These are phyloP conservation scores for Heterochromis multidens DNA, from an alignment of 2,113 vertebrate species.

Conservation along the genomic window DNA sequence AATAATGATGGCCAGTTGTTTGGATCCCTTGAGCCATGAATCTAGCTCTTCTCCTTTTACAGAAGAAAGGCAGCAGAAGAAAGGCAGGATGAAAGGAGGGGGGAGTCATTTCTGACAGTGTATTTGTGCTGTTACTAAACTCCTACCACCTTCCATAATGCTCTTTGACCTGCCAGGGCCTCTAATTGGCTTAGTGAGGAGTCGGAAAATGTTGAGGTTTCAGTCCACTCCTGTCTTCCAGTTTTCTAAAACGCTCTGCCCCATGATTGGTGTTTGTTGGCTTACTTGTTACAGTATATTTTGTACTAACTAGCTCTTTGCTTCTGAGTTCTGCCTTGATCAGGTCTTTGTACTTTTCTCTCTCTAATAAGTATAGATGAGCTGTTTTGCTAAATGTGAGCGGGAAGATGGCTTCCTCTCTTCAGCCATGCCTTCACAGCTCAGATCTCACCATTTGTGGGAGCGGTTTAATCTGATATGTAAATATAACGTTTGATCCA, in stretches of 20 bases:
- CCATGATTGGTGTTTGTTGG: neutral
- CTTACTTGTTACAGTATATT: neutral
- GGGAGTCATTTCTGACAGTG: slow-evolving; percentile 83
- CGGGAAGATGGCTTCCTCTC: slow-evolving; percentile 84
- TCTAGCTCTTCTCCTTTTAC: slow-evolving; percentile 80
- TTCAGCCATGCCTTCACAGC: slow-evolving; percentile 81
- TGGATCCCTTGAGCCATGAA: slow-evolving; percentile 94
- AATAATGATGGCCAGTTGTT: slow-evolving; percentile 90
- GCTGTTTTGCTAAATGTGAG: slow-evolving; percentile 68
- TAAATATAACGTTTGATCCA: slow-evolving; percentile 93
- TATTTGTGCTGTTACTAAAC: slow-evolving; percentile 88
- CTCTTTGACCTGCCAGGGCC: slow-evolving; percentile 87
- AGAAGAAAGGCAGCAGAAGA: slow-evolving; percentile 87
- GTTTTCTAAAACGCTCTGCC: slow-evolving; percentile 75
- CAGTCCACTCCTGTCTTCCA: slow-evolving; percentile 82
- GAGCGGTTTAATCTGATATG: slow-evolving; percentile 95
- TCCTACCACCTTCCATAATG: slow-evolving; percentile 86
- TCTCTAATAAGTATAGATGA: slow-evolving; percentile 75
- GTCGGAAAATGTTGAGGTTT: slow-evolving; percentile 85
- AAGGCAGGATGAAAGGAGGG: slow-evolving; percentile 75
- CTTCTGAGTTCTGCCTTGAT: slow-evolving; percentile 7
- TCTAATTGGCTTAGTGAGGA: slow-evolving; percentile 88
- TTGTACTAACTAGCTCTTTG: slow-evolving; percentile 41
- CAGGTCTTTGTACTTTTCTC: slow-evolving; percentile 24
- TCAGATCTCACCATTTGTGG: slow-evolving; percentile 86